phyloP scores from a whole-genome alignment of 2,797 vertebrate genomes.

The Sciaenops ocellatus region DNA sequence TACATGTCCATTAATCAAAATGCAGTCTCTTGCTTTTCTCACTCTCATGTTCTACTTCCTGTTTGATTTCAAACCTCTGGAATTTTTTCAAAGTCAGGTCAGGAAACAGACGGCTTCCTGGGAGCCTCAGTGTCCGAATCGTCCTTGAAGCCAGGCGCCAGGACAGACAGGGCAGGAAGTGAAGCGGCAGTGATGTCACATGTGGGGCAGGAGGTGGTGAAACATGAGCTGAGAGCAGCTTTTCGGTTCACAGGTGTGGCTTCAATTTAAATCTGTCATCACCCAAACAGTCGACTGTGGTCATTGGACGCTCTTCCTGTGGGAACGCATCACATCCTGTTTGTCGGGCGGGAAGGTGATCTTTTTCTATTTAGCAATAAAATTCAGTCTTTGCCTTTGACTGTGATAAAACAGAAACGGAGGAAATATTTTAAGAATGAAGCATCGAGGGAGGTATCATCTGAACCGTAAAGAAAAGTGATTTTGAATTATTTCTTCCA shows the following conservation, averaged over 20 bases:
- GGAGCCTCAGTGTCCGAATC: conserved; percentile 63
- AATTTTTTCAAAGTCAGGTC: conserved; percentile 46
- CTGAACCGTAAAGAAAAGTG: background rate
- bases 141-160: conserved; percentile 47
- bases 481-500: background rate
- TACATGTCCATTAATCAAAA: background rate
- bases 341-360: conserved; percentile 47
- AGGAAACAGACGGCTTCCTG: conserved; percentile 81
- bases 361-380: background rate
- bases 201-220: conserved; percentile 56
- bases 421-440: background rate
- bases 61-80: conserved; percentile 14
- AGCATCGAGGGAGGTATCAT: background rate
- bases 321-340: conserved; percentile 71
- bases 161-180: conserved; percentile 59
- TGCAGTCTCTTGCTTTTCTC: background rate
- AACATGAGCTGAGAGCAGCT: conserved; percentile 39
- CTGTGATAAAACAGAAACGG: no score
- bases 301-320: conserved; percentile 59
- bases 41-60: conserved; percentile 14
- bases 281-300: conserved; percentile 29
- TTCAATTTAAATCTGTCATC: conserved; percentile 75
- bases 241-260: conserved; percentile 68
- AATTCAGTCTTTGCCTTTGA: background rate
- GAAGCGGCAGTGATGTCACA: conserved; percentile 46